phyloP scores from a whole-genome alignment of 2,888 invertebrate genomes.

The Zaprionus bogoriensis region DNA sequence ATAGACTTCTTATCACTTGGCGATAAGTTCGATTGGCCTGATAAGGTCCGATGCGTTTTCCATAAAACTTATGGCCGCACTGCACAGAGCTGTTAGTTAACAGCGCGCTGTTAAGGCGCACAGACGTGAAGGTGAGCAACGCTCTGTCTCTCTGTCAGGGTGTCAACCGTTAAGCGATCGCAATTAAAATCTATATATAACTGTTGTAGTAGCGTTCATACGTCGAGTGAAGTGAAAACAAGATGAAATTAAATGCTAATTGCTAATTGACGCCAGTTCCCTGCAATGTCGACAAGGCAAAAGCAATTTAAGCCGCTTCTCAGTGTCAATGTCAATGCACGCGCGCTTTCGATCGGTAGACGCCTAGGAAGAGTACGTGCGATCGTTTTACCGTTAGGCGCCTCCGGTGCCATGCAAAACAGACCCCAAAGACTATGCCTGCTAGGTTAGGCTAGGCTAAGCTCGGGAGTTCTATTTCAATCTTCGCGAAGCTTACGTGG shows the following conservation, averaged over 20 bases:
- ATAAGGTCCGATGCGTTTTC: conserved; percentile 35
- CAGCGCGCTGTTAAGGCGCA: conserved; percentile 37
- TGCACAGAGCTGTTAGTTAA: conserved; percentile 40
- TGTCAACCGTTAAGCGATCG: conserved; percentile 6
- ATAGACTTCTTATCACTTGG: conserved; percentile 5
- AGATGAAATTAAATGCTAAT: conserved; percentile 5
- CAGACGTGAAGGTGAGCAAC: conserved; percentile 31
- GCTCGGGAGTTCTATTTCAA: conserved; percentile 21
- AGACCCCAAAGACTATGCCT: conserved; percentile 39
- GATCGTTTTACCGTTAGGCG: conserved; percentile 51
- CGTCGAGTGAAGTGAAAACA: background rate
- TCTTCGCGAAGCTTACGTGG: conserved; percentile 58
- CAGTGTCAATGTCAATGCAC: conserved; percentile 37
- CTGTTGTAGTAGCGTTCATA: background rate
- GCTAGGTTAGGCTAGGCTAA: too few species aligned
- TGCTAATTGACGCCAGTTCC: background rate
- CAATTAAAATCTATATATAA: background rate
- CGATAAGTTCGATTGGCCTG: conserved; percentile 3
- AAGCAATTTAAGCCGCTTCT: conserved; percentile 21
- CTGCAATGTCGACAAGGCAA: background rate
- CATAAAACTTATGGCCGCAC: conserved; percentile 34
- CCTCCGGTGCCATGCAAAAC: conserved; percentile 43
- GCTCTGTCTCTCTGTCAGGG: background rate
- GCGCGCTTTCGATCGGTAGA: background rate
- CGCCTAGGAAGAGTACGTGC: background rate